A percentile compares a stretch with the other conserved stretches of the same genome.
phyloP scores from a whole-genome alignment of 2,888 invertebrate species.

The Gymnoscelis rufifasciata region DNA sequence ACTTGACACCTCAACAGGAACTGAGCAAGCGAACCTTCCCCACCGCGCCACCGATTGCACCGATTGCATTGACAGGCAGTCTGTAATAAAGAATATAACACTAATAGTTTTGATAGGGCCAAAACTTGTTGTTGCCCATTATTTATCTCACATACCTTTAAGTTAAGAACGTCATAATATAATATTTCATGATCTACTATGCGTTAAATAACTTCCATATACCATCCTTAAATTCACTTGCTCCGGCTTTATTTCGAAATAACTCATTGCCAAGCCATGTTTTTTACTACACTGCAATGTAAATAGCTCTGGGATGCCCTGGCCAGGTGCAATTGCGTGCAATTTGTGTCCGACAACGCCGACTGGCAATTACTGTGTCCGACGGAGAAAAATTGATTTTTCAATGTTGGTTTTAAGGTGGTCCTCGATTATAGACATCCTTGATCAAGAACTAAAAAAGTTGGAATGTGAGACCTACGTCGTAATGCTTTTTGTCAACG shows the following conservation, averaged over 20 bases:
- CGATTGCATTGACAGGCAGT: too few relatives aligned
- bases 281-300: slow-evolving; percentile 45
- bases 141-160: too few relatives aligned
- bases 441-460: slow-evolving; percentile 22
- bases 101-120: too few relatives aligned
- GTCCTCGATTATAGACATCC: slow-evolving; percentile 39
- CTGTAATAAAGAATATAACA: too few relatives aligned
- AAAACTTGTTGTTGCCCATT: too few relatives aligned
- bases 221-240: neutral
- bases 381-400: slow-evolving; percentile 67
- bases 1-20: too few relatives aligned
- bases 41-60: too few relatives aligned
- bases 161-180: too few relatives aligned
- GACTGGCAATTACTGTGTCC: slow-evolving; percentile 63
- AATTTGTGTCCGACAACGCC: slow-evolving; percentile 59
- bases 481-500: slow-evolving; percentile 14
- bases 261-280: slow-evolving; percentile 17
- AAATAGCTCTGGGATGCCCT: slow-evolving; percentile 47
- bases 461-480: slow-evolving; percentile 17
- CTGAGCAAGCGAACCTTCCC: too few relatives aligned
- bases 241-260: slow-evolving; percentile 10
- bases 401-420: slow-evolving; percentile 63
- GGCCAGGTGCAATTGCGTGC: slow-evolving; percentile 65
- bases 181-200: too few relatives aligned
- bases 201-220: too few relatives aligned